These are phyloP conservation scores for Ophthalmolycus amberensis DNA, from an alignment of 2,113 vertebrate genomes.

Conservation along the genomic window DNA sequence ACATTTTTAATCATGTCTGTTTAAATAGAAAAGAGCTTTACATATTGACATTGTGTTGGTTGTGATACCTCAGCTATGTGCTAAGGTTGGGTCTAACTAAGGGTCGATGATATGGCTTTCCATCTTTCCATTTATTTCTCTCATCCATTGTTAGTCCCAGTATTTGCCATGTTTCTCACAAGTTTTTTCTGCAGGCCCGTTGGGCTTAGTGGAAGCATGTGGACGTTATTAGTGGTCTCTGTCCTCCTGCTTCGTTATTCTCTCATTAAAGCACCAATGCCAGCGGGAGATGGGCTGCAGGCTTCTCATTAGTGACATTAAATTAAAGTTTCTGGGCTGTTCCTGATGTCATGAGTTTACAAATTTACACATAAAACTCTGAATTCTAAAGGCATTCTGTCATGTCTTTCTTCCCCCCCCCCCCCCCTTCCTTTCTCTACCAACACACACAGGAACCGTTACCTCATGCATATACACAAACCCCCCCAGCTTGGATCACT, in stretches of 20 bases:
- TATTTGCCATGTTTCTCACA: background rate
- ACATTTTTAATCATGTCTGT: background rate
- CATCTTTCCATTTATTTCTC: background rate
- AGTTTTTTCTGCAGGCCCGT: background rate
- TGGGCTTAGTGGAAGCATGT: slow-evolving; percentile 13
- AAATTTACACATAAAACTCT: slow-evolving; percentile 18
- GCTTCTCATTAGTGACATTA: slow-evolving; percentile 30
- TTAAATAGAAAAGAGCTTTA: background rate
- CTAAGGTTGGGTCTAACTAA: background rate
- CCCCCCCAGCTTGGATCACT: background rate
- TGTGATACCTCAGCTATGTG: background rate
- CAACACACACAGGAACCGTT: slow-evolving; percentile 10
- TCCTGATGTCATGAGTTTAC: slow-evolving; percentile 23
- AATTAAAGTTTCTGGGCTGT: slow-evolving; percentile 4
- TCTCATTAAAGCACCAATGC: slow-evolving; percentile 33
- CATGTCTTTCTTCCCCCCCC: background rate
- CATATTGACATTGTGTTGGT: background rate
- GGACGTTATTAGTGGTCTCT: slow-evolving; percentile 39
- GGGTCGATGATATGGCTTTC: background rate
- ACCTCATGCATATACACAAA: slow-evolving; percentile 21
- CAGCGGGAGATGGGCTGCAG: slow-evolving; percentile 25
- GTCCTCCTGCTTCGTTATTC: slow-evolving; percentile 36
- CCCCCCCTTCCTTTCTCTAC: background rate
- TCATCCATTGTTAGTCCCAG: background rate
- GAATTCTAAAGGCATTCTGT: slow-evolving; percentile 11